phyloP scores from a whole-genome alignment of 2,113 vertebrate species.

The Galeopterus variegatus region DNA sequence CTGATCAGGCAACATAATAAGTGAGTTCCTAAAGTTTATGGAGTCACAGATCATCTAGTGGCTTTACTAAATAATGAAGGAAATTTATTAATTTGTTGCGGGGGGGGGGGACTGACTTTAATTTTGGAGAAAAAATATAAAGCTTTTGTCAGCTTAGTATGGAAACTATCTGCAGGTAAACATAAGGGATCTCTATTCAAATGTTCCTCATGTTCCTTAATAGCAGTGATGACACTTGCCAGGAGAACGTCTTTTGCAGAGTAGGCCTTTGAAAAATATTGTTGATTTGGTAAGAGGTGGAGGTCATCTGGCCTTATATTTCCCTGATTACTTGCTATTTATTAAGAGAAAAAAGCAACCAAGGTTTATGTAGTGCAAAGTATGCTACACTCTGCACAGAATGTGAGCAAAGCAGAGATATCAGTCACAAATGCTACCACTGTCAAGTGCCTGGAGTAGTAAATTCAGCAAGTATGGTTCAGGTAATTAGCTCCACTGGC shows the following conservation, averaged over 20 bases:
- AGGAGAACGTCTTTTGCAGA: neutral
- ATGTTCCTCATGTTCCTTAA: neutral
- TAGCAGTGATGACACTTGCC: neutral
- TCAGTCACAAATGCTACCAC: neutral
- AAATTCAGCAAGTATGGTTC: neutral
- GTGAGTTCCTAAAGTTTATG: slow-evolving; percentile 89
- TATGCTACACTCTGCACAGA: neutral
- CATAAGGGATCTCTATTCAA: neutral
- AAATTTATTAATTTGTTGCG: slow-evolving; percentile 70
- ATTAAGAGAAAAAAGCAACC: slow-evolving; percentile 26
- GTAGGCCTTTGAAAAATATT: slow-evolving; percentile 62
- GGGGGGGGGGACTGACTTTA: neutral
- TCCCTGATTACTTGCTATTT: slow-evolving; percentile 58
- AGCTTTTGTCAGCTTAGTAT: neutral
- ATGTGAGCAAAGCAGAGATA: neutral
- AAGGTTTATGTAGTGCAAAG: neutral
- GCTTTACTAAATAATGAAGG: slow-evolving; percentile 83
- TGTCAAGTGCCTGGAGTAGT: neutral
- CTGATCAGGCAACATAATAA: slow-evolving; percentile 88
- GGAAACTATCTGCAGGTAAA: slow-evolving; percentile 59
- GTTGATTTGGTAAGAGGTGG: slow-evolving; percentile 20
- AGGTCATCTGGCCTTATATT: neutral
- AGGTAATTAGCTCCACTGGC: neutral
- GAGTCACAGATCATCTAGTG: slow-evolving; percentile 83
- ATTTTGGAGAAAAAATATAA: slow-evolving; percentile 57